A percentile compares a stretch with the other conserved stretches of the same genome.
These are phyloP conservation scores for Hydrophis major DNA, from an alignment of 2,797 vertebrate species.

Conservation along the genomic window DNA sequence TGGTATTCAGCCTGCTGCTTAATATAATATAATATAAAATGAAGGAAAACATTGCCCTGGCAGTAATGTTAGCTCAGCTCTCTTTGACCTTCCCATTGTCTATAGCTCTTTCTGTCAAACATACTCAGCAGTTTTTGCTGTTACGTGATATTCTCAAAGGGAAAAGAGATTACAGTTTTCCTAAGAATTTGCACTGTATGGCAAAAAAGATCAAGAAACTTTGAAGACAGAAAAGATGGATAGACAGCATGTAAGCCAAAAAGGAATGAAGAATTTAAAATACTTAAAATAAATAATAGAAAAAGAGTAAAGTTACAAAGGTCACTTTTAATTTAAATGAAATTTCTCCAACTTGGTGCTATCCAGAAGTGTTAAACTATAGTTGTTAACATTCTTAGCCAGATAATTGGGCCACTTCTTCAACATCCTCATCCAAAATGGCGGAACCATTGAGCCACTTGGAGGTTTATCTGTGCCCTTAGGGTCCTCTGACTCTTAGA, in stretches of 20 bases:
- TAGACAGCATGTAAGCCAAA: constrained; percentile 48
- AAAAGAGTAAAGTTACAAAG: background rate
- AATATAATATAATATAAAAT: constrained; percentile 7
- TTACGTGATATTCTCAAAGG: constrained; percentile 66
- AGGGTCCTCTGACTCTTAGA: too few relatives aligned
- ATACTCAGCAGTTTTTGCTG: constrained; percentile 59
- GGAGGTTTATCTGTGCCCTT: too few relatives aligned
- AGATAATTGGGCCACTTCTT: background rate
- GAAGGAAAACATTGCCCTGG: constrained; percentile 8
- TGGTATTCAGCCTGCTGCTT: background rate
- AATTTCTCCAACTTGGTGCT: background rate
- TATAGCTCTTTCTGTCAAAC: constrained; percentile 29
- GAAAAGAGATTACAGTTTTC: constrained; percentile 52
- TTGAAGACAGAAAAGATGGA: constrained; percentile 44
- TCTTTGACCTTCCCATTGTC: constrained; percentile 52
- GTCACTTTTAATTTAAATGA: background rate
- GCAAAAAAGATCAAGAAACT: constrained; percentile 57
- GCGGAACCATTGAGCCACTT: too few relatives aligned
- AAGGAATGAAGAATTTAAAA: background rate
- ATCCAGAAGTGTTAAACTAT: background rate
- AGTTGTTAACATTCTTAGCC: background rate
- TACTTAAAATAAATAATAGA: background rate
- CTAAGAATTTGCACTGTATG: constrained; percentile 62
- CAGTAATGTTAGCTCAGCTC: constrained; percentile 37
- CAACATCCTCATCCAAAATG: background rate